Evolutionary conservation across 2,888 invertebrate genomes (phyloP).

Genomic region (Lathronympha strigana): DNA sequence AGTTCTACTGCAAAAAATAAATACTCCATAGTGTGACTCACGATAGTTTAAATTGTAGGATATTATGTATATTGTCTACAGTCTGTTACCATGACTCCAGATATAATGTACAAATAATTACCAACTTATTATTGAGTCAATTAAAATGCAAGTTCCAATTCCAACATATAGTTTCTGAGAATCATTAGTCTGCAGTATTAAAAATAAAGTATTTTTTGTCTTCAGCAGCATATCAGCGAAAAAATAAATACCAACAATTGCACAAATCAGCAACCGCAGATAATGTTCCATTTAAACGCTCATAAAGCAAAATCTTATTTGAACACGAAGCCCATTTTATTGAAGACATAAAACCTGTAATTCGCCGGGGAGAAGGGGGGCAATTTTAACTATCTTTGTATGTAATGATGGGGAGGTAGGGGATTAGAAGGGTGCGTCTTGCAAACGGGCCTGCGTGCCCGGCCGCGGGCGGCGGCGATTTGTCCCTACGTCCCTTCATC

Average conservation of each 20-base stretch:
- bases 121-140: too few relatives aligned
- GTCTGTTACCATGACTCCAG: too few relatives aligned
- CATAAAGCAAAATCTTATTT: slow-evolving; percentile 32
- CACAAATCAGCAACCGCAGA: background rate
- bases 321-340: slow-evolving; percentile 41
- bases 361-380: slow-evolving; percentile 59
- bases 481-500: slow-evolving; percentile 75
- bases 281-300: slow-evolving; percentile 14
- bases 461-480: slow-evolving; percentile 76
- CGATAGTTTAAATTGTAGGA: too few relatives aligned
- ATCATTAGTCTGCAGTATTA: too few relatives aligned
- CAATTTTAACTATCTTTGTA: slow-evolving; percentile 77
- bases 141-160: too few relatives aligned
- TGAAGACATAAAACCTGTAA: slow-evolving; percentile 63
- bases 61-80: too few relatives aligned
- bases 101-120: too few relatives aligned
- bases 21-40: too few relatives aligned
- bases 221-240: too few relatives aligned
- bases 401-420: slow-evolving; percentile 70
- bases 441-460: slow-evolving; percentile 79
- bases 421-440: slow-evolving; percentile 82
- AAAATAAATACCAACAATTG: background rate
- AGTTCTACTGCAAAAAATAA: too few relatives aligned
- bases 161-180: too few relatives aligned
- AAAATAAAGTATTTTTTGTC: too few relatives aligned